A percentile compares a stretch with the other conserved stretches of the same genome.
These are phyloP conservation scores for Ylistrum balloti DNA, from an alignment of 1,140 invertebrate species.

Conservation along the genomic window DNA sequence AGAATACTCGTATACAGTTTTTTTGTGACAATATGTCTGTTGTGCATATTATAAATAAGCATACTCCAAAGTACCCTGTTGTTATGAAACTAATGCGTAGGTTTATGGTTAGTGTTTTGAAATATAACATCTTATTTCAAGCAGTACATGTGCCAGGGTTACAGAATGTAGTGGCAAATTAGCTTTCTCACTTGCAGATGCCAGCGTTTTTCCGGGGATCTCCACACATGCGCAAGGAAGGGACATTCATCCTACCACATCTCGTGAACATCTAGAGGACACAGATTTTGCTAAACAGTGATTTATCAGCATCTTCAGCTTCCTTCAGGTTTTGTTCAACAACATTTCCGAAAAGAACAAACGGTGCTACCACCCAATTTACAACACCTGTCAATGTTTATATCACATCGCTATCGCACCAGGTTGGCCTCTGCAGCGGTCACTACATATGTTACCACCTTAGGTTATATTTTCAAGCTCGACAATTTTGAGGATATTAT, in stretches of 20 bases:
- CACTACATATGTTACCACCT: conserved; percentile 36
- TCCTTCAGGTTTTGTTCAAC: background rate
- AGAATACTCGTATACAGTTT: conserved; percentile 50
- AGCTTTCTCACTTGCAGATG: conserved; percentile 64
- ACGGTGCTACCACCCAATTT: background rate
- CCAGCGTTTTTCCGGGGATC: conserved; percentile 31
- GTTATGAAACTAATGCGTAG: conserved; percentile 57
- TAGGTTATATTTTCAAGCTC: conserved; percentile 33
- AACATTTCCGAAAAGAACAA: background rate
- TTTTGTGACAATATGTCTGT: conserved; percentile 59
- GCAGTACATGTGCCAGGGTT: conserved; percentile 56
- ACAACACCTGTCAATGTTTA: background rate
- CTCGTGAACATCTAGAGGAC: background rate
- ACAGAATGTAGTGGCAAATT: conserved; percentile 55
- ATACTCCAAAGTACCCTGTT: conserved; percentile 48
- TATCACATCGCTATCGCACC: conserved; percentile 25
- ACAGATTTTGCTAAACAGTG: background rate
- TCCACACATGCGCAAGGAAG: conserved; percentile 52
- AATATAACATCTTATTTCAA: conserved; percentile 54
- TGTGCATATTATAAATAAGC: conserved; percentile 60
- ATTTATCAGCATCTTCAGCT: background rate
- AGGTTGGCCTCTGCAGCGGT: background rate
- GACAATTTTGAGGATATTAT: background rate
- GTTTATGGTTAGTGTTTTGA: conserved; percentile 45
- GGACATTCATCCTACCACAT: conserved; percentile 1